Evolutionary conservation across 2,888 invertebrate genomes (phyloP).

Genomic region (Disparrhopalites patrizii): DNA sequence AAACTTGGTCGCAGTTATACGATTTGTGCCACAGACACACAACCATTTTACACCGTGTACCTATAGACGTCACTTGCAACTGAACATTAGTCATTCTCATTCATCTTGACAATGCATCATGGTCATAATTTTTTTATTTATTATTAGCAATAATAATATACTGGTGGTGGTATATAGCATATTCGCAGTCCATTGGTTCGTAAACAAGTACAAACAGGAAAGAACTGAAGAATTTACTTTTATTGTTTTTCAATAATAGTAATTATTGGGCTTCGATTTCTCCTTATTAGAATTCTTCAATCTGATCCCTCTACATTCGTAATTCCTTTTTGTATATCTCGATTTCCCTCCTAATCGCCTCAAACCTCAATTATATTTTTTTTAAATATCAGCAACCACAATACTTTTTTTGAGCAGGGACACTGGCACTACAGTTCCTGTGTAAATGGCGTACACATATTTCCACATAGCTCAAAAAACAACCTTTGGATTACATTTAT

Average conservation of each 20-base stretch:
- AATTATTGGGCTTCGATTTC: neutral
- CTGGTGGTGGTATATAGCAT: slow-evolving; percentile 44
- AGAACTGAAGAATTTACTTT: slow-evolving; percentile 14
- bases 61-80: slow-evolving; percentile 21
- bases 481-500: too few species aligned
- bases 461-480: too few species aligned
- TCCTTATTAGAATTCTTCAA: neutral
- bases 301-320: neutral
- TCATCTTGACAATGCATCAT: slow-evolving; percentile 22
- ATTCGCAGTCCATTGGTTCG: slow-evolving; percentile 47
- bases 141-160: slow-evolving; percentile 33
- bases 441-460: too few species aligned
- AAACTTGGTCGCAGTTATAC: slow-evolving; percentile 34
- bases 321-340: neutral
- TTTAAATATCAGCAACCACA: neutral
- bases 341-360: neutral
- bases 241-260: slow-evolving; percentile 7
- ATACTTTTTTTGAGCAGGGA: too few species aligned
- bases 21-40: slow-evolving; percentile 33
- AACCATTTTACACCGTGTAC: slow-evolving; percentile 32
- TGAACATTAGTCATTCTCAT: slow-evolving; percentile 26
- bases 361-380: neutral
- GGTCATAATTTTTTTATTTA: slow-evolving; percentile 17
- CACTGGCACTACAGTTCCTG: too few species aligned
- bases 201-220: slow-evolving; percentile 13